phyloP scores from a whole-genome alignment of 2,888 invertebrate genomes.

The Cheilosia grossa region DNA sequence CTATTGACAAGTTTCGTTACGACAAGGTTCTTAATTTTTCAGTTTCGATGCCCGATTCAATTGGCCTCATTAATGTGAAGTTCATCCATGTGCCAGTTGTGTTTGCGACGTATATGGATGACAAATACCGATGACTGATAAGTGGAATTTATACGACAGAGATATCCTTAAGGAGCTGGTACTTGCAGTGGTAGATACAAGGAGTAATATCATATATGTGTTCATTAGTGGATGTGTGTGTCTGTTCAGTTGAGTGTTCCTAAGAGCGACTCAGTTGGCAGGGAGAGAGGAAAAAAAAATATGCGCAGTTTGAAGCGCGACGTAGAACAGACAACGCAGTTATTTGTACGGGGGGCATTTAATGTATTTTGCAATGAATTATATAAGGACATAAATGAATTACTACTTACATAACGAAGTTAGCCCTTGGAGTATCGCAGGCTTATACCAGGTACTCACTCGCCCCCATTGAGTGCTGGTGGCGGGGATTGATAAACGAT shows the following conservation, averaged over 20 bases:
- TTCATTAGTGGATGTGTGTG: slow-evolving; percentile 8
- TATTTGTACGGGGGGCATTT: too few species aligned
- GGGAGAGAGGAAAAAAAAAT: background rate
- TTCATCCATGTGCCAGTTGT: slow-evolving; percentile 20
- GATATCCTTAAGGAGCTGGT: slow-evolving; percentile 16
- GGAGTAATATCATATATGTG: slow-evolving; percentile 10
- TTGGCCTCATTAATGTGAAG: slow-evolving; percentile 43
- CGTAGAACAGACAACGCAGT: too few species aligned
- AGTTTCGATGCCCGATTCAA: slow-evolving; percentile 29
- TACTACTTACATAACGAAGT: background rate
- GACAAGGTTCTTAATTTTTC: background rate
- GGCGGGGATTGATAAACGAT: background rate
- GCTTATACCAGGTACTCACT: background rate
- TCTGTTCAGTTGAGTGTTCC: background rate
- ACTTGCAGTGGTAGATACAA: background rate
- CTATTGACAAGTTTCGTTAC: slow-evolving; percentile 2
- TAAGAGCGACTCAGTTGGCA: background rate
- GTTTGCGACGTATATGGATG: background rate
- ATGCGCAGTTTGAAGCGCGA: background rate
- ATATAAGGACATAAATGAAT: background rate
- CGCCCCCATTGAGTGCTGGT: background rate
- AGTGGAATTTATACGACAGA: slow-evolving; percentile 22
- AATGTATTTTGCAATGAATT: too few species aligned
- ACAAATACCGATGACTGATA: slow-evolving; percentile 6
- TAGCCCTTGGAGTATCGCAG: background rate